These are phyloP conservation scores for Caenorhabditis tropicalis DNA, from an alignment of 1,140 invertebrate genomes.

Conservation along the genomic window DNA sequence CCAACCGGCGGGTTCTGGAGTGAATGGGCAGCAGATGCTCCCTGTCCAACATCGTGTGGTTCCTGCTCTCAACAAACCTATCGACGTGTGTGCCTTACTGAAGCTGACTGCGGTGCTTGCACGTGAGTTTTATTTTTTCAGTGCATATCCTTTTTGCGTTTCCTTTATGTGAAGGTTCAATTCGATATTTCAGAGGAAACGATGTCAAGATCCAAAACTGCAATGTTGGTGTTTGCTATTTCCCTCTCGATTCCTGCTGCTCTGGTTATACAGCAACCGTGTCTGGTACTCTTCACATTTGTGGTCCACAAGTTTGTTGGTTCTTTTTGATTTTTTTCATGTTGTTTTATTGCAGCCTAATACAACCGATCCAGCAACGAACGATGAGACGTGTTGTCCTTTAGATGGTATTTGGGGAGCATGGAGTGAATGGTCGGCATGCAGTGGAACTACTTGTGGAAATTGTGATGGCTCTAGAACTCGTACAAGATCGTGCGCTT, in stretches of 20 bases:
- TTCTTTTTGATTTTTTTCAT: not conserved
- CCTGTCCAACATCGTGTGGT: slow-evolving; percentile 26
- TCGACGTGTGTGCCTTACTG: slow-evolving; percentile 1
- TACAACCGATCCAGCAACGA: not conserved
- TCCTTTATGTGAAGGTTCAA: not conserved
- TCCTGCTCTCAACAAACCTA: slow-evolving; percentile 40
- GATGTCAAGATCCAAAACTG: slow-evolving; percentile 23
- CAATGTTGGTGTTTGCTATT: slow-evolving; percentile 42
- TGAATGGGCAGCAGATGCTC: slow-evolving; percentile 16
- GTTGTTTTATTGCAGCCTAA: slow-evolving; percentile 1
- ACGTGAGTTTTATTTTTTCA: slow-evolving; percentile 27
- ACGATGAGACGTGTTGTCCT: slow-evolving; percentile 17
- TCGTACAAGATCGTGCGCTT: not conserved
- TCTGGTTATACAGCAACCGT: not conserved
- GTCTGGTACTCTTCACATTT: not conserved
- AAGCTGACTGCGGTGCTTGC: slow-evolving; percentile 25
- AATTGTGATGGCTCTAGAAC: slow-evolving; percentile 9
- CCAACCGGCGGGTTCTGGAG: slow-evolving; percentile 40
- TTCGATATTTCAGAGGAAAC: not conserved
- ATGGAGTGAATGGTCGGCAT: slow-evolving; percentile 34
- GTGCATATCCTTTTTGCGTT: not conserved
- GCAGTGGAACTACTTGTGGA: slow-evolving; percentile 45
- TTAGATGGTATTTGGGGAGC: slow-evolving; percentile 32
- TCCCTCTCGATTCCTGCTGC: slow-evolving; percentile 34
- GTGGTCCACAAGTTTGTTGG: slow-evolving; percentile 38